Evolutionary conservation across 2,888 invertebrate species (phyloP).

Genomic region (Patella ulyssiponensis): DNA sequence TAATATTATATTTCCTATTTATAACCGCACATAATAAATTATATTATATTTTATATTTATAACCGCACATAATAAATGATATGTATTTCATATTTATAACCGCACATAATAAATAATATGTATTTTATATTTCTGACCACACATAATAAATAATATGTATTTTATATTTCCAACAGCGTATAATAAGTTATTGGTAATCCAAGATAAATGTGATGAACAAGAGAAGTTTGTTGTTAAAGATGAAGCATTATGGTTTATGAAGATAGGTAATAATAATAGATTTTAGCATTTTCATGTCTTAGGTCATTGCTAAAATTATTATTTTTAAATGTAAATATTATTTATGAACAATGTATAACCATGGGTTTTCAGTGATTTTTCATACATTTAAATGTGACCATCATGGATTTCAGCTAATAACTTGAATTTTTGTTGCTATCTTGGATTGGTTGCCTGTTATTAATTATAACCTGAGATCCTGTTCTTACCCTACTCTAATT

Average conservation of each 20-base stretch:
- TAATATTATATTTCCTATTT: too few relatives aligned
- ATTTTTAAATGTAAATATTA: neutral
- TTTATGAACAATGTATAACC: neutral
- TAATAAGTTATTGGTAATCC: slow-evolving; percentile 47
- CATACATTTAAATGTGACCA: neutral
- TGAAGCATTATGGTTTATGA: slow-evolving; percentile 69
- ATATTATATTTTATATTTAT: neutral
- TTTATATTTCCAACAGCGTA: slow-evolving; percentile 41
- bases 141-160: slow-evolving; percentile 38
- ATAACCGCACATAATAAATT: too few relatives aligned
- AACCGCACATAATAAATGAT: slow-evolving; percentile 47
- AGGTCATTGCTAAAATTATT: neutral
- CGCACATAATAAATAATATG: slow-evolving; percentile 46
- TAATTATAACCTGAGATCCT: too few relatives aligned
- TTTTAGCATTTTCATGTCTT: neutral
- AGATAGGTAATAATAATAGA: slow-evolving; percentile 54
- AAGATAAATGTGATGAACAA: slow-evolving; percentile 35
- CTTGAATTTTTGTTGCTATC: too few relatives aligned
- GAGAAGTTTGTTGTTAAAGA: slow-evolving; percentile 39
- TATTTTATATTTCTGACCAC: slow-evolving; percentile 35
- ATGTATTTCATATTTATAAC: slow-evolving; percentile 9
- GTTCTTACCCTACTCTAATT: too few relatives aligned
- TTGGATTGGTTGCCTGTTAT: too few relatives aligned
- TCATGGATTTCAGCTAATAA: neutral
- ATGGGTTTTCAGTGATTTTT: neutral